Evolutionary conservation across 2,888 invertebrate species (phyloP).

Genomic region (Apotomis capreana): DNA sequence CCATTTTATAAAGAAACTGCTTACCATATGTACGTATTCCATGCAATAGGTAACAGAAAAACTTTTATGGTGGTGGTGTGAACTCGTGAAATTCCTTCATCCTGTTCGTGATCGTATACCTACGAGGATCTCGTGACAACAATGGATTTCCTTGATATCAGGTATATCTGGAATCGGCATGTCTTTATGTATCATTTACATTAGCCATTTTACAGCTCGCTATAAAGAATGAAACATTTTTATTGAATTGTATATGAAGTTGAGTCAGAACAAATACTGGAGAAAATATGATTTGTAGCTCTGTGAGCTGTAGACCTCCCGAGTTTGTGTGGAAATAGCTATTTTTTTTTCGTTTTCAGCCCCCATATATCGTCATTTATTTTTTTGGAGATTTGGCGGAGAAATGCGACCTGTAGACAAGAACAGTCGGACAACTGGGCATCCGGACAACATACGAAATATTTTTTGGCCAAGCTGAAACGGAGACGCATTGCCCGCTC

Average conservation of each 20-base stretch:
- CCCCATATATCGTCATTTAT: too few species aligned
- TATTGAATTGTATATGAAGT: not conserved
- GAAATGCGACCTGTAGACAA: too few species aligned
- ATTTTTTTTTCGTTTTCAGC: too few species aligned
- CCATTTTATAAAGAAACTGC: slow-evolving; percentile 8
- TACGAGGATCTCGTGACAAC: slow-evolving; percentile 13
- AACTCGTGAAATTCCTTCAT: too few species aligned
- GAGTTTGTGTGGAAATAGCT: too few species aligned
- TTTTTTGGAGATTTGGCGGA: too few species aligned
- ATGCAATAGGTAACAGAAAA: not conserved
- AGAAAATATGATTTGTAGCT: not conserved
- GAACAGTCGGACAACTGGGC: too few species aligned
- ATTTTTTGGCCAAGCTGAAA: too few species aligned
- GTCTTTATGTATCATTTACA: slow-evolving; percentile 19
- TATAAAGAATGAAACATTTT: slow-evolving; percentile 1
- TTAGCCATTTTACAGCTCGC: slow-evolving; percentile 15
- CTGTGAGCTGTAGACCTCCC: too few species aligned
- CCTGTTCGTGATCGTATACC: not conserved
- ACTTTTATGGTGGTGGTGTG: not conserved
- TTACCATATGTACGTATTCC: slow-evolving; percentile 4
- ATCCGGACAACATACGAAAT: too few species aligned
- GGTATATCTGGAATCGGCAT: slow-evolving; percentile 12
- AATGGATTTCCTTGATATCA: not conserved
- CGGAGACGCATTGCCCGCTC: too few species aligned
- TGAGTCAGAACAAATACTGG: not conserved